Base-by-base conservation (phyloP, 2,888 invertebrate species). In the Nomada hirtipes region DNA sequence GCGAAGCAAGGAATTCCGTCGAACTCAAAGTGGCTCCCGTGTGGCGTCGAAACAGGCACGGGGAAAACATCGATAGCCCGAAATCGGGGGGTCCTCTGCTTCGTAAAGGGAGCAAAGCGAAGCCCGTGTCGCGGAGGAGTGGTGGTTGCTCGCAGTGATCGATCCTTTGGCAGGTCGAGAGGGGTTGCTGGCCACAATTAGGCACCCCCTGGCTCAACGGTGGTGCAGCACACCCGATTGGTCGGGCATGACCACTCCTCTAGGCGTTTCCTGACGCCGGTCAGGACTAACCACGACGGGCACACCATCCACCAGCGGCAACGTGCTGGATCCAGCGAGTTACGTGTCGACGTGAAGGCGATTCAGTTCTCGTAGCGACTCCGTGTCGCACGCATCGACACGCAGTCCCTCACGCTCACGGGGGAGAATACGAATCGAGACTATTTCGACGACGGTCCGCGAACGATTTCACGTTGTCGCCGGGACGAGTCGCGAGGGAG, bases 331-430 rank as follows among this genome's bases (percentile, higher is more conserved):
- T 63, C 76, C 71, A 74, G 83, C 81, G 80, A 82, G 84, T 79
- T 71, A 79, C 36, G 80, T 81, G 79, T 86, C 84, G 78, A 68
- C 83, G 85, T 67, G 63, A 63, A 77, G 80, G 76, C 79, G 76
- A 72, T 84, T 91, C 91, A 93, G 93, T 93, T 88, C 88, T 89
- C 89, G 89, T 82, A 89, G 89, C 88, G 91, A 91, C 91, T 88
- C 84, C 89, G 92, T 80, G 89, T 89, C 90, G 92, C 88, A 88
- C 90, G 91, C 89, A 92, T 89, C 89, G 89, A 79, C 81, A 82
- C 86, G 70, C 67, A 65, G 23, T 44, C 11, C 42, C 11, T 59
- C 50, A 52, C 68, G 72, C 59, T 70, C 47, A 36, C 26, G 1
- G 9, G 63, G 9, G 42, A 42, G 59, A 63, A 20, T 7, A 20